Evolutionary conservation across 1,140 invertebrate species (phyloP).

Genomic region (Prorops nasuta): DNA sequence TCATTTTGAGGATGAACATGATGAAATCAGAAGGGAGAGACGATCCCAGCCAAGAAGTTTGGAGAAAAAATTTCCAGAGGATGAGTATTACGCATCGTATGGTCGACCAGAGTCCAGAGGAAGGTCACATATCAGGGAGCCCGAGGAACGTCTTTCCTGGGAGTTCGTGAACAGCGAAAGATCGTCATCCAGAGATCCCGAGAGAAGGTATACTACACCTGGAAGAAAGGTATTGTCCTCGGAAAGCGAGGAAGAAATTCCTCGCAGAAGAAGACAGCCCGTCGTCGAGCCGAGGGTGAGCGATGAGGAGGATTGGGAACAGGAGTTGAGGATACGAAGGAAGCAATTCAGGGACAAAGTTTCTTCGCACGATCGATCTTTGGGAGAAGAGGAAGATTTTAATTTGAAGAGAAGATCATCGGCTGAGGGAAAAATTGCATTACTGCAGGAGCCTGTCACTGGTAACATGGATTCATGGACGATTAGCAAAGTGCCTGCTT

Average conservation of each 20-base stretch:
- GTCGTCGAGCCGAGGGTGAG: conserved; percentile 32
- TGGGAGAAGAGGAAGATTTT: conserved; percentile 19
- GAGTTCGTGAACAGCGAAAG: conserved; percentile 34
- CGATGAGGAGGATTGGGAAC: conserved; percentile 52
- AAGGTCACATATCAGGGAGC: conserved; percentile 18
- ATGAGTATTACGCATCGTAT: conserved; percentile 11
- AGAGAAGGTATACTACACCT: conserved; percentile 5
- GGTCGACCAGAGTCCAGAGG: conserved; percentile 26
- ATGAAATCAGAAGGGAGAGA: conserved; percentile 12
- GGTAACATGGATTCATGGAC: conserved; percentile 51
- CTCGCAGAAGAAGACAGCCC: conserved; percentile 6
- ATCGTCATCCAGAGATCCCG: conserved; percentile 26
- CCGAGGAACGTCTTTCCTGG: conserved; percentile 35
- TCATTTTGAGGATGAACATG: conserved; percentile 5
- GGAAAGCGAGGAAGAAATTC: conserved; percentile 40
- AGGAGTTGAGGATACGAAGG: conserved; percentile 41
- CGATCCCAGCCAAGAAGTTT: conserved; percentile 20
- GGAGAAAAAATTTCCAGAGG: too few relatives aligned
- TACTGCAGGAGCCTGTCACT: conserved; percentile 41
- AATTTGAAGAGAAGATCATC: conserved; percentile 46
- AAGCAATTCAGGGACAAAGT: conserved; percentile 32
- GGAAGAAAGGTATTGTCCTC: conserved; percentile 32
- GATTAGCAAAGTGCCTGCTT: conserved; percentile 37
- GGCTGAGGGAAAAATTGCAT: conserved; percentile 48
- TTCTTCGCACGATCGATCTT: conserved; percentile 19